phyloP scores from a whole-genome alignment of 2,888 invertebrate genomes.

The Hirtodrosophila trivittata region DNA sequence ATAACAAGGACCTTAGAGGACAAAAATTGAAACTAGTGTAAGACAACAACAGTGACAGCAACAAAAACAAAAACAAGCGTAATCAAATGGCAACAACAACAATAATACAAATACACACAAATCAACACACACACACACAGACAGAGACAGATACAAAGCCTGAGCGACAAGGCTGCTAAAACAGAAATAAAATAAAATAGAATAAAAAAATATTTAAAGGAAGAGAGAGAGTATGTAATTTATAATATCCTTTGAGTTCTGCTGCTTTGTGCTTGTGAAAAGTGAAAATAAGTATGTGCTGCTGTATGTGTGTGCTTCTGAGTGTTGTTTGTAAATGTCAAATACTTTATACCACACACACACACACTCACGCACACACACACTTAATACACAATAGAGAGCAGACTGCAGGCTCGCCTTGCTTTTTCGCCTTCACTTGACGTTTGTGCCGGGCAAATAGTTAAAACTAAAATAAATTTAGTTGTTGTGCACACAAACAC shows the following conservation, averaged over 20 bases:
- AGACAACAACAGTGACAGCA: slow-evolving; percentile 40
- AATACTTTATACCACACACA: slow-evolving; percentile 39
- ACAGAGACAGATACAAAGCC: slow-evolving; percentile 18
- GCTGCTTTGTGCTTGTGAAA: slow-evolving; percentile 69
- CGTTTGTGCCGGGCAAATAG: slow-evolving; percentile 74
- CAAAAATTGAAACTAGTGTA: slow-evolving; percentile 59
- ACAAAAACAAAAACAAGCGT: slow-evolving; percentile 27
- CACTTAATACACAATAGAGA: slow-evolving; percentile 18
- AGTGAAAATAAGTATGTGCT: slow-evolving; percentile 74
- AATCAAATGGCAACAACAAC: slow-evolving; percentile 31
- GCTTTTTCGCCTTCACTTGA: slow-evolving; percentile 39
- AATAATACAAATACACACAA: slow-evolving; percentile 10
- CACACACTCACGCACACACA: slow-evolving; percentile 27
- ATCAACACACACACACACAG: slow-evolving; percentile 2
- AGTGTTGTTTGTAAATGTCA: slow-evolving; percentile 56
- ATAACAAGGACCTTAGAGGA: slow-evolving; percentile 55
- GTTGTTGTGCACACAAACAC: slow-evolving; percentile 41
- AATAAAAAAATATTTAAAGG: slow-evolving; percentile 14
- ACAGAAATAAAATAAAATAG: slow-evolving; percentile 16
- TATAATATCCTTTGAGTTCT: slow-evolving; percentile 76
- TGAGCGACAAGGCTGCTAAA: slow-evolving; percentile 34
- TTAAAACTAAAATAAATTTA: slow-evolving; percentile 78
- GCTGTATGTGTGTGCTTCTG: slow-evolving; percentile 14
- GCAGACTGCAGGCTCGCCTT: slow-evolving; percentile 5
- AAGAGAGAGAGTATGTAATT: slow-evolving; percentile 65